Base-by-base conservation (phyloP, 2,888 invertebrate species). In the Alsophila aescularia region DNA sequence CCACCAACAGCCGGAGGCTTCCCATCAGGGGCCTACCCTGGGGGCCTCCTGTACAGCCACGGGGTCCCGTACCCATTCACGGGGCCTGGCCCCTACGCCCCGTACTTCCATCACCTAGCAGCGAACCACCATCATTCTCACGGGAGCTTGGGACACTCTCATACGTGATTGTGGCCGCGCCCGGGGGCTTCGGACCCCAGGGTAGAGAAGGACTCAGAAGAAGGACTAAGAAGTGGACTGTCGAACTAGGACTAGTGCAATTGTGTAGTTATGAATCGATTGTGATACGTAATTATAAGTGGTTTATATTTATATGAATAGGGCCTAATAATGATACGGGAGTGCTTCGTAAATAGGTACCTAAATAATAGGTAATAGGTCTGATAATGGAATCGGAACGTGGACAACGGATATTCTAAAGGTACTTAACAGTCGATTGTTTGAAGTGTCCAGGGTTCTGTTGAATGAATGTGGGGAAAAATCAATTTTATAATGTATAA, bases 61-160 rank as follows among this genome's bases (percentile, higher is more conserved):
- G 94, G 94, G 31, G 93, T 94, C 7, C 94, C 94, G 0, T 94
- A 94, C 74, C 93, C 94, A 0, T 92, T 92, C 72, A 83, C 92
- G 0, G 91, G 91, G 0, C 90, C 90, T 0, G 90, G 91, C 0
- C 93, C 94, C 5, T 94, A 94, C 70, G 93, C 93, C 0, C 94
- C 94, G 0, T 94, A 94, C 77, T 94, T 94, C 79, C 94, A 94
- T 72, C 94, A 94, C 39, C 77, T 94, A n/a, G 93, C 94, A 8
- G 93, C 93, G 2, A 94, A 94, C 65, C 94, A 94, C 67, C 94
- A 94, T 69, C 94, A 94, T 53, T 84, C 94, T 51, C 93, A 93
- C 45, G 92, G 93, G 2, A 94, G 93, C 67, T 70, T 94, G 52
- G 93, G 94, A 9, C 93, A 94, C 69, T 93, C 93, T 21, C 94